Base-by-base conservation (phyloP, 2,797 vertebrate species). In the Pogonophryne albipinna region DNA sequence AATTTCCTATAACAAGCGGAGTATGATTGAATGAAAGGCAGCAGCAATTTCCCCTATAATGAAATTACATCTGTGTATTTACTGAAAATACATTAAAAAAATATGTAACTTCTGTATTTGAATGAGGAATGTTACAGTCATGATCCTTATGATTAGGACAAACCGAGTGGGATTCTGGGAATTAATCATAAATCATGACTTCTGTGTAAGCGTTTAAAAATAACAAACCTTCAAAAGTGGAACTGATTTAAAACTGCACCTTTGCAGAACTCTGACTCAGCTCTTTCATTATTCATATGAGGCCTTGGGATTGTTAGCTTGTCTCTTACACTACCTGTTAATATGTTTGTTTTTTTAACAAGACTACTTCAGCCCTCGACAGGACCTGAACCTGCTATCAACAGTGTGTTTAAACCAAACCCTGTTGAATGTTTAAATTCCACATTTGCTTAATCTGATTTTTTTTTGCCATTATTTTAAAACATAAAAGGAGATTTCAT, bases 231-330 rank as follows among this genome's bases (percentile, higher is more conserved):
- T 20, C 20, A 53, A n/a, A 8, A n/a, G 45, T 58, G 61, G 51
- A 68, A 68, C 6, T 46, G 23, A 52, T 62, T 66, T 11, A 41
- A 27, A 58, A 53, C 42, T 15, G 10, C 2, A 20, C 34, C 11
- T n/a, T 20, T 60, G 47, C n/a, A 20, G 9, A 52, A n/a, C 11
- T 4, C 51, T 67, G 73, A 71, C 45, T 62, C 62, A 52, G 23
- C 27, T 41, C 13, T 38, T 69, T 64, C 9, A 46, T 27, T 41
- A 47, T 53, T 64, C 52, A 57, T 47, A 4, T 52, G 11, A 51
- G 51, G 51, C 45, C 15, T 34, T 62, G 69, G 34, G 34, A 38
- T 38, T 38, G 34, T 7, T 38, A 38, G 34, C 34, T 9, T 38
- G 34, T 38, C 4, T 5, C 34, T 27, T 27, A 46, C 56, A 53